Percentiles rank a stretch among this genome's conserved stretches.
Conservation (phyloP, 2,888 invertebrate genomes). For the Eucera pruinosa region DNA sequence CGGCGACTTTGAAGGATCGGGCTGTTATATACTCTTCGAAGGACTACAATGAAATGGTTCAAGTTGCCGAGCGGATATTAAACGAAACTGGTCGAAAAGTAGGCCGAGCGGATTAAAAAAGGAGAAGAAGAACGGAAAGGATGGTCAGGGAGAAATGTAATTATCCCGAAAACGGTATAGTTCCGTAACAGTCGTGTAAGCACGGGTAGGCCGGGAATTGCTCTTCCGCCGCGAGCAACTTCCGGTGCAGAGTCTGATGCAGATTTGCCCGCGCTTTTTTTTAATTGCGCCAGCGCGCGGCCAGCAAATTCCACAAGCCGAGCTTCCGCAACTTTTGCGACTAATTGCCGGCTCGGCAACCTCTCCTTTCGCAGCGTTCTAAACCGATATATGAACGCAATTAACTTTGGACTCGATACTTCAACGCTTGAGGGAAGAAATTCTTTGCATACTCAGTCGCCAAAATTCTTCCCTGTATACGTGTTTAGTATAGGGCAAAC, state of each 20-base stretch:
- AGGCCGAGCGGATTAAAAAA: conserved; percentile 30
- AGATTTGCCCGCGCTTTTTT: conserved; percentile 41
- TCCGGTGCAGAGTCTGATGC: conserved; percentile 29
- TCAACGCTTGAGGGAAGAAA: conserved; percentile 39
- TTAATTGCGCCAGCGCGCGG: conserved; percentile 40
- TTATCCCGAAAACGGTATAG: conserved; percentile 41
- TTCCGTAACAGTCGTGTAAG: not conserved
- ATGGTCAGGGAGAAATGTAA: conserved; percentile 40
- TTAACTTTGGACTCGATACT: conserved; percentile 25
- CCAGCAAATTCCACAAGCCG: conserved; percentile 40
- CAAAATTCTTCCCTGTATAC: no score
- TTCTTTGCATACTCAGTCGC: conserved; percentile 8
- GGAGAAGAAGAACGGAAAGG: not conserved
- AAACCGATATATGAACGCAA: conserved; percentile 1
- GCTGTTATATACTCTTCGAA: no score
- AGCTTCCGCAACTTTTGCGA: conserved; percentile 55
- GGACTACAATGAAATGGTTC: conserved; percentile 11
- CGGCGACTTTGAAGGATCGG: no score
- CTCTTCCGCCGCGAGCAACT: conserved; percentile 31
- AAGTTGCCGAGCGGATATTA: conserved; percentile 24
- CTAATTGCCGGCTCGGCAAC: conserved; percentile 47
- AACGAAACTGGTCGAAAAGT: conserved; percentile 31
- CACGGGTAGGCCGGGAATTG: conserved; percentile 38
- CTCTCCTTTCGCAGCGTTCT: conserved; percentile 4
- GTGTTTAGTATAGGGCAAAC: no score